These are phyloP conservation scores for Lithophane ornitopus DNA, from an alignment of 2,888 invertebrate species.

Conservation along the genomic window DNA sequence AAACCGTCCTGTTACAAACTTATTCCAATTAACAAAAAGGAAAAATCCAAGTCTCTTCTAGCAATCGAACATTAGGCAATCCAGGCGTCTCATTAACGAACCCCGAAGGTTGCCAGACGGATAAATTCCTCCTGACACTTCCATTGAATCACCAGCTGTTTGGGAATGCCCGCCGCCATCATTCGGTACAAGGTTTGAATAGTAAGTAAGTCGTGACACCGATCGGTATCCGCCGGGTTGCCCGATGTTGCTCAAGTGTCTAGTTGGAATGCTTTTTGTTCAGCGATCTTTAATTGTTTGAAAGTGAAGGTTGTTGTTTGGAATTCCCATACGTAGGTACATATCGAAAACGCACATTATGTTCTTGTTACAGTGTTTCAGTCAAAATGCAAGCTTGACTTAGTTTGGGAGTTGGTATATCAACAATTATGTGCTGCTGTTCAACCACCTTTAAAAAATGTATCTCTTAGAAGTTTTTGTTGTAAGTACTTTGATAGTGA, in stretches of 20 bases:
- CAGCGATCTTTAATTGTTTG: slow-evolving; percentile 15
- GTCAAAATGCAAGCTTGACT: no score
- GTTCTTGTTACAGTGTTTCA: not conserved
- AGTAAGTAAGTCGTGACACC: slow-evolving; percentile 49
- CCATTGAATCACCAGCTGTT: slow-evolving; percentile 46
- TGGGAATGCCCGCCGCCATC: slow-evolving; percentile 53
- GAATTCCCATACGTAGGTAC: slow-evolving; percentile 18
- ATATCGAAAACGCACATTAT: not conserved
- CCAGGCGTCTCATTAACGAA: not conserved
- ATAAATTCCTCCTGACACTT: slow-evolving; percentile 32
- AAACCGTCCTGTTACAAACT: not conserved
- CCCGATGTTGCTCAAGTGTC: slow-evolving; percentile 27
- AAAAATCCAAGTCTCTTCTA: not conserved
- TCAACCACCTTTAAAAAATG: no score
- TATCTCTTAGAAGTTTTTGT: no score
- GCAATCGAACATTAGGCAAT: slow-evolving; percentile 20
- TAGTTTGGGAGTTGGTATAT: no score
- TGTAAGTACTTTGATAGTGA: no score
- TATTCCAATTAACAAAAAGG: not conserved
- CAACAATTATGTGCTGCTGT: no score
- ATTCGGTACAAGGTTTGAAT: slow-evolving; percentile 59
- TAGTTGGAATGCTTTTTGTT: slow-evolving; percentile 22
- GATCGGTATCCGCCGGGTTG: slow-evolving; percentile 40
- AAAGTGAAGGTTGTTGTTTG: slow-evolving; percentile 36
- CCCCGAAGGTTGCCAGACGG: slow-evolving; percentile 41